phyloP scores from a whole-genome alignment of 1,140 invertebrate genomes.

The Drosophila santomea region DNA sequence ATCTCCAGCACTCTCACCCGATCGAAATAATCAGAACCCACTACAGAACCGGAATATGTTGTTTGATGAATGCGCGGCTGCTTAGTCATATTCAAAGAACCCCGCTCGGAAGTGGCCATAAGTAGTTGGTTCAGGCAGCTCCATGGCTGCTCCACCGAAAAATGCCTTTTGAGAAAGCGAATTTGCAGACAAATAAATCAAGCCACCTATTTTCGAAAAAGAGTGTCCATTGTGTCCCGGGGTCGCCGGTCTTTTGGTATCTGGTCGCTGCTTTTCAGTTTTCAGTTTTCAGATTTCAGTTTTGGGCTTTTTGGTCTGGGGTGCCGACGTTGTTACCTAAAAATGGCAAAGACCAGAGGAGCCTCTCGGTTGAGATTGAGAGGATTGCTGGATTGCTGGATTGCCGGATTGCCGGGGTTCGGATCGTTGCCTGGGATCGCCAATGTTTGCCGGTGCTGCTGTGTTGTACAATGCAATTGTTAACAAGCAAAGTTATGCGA shows the following conservation, averaged over 20 bases:
- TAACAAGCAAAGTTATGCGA: constrained; percentile 83
- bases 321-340: constrained; percentile 74
- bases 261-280: constrained; percentile 17
- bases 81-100: constrained; percentile 49
- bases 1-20: not conserved
- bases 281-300: constrained; percentile 9
- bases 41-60: constrained; percentile 15
- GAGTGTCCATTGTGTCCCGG: constrained; percentile 78
- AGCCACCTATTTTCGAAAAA: constrained; percentile 77
- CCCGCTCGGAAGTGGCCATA: constrained; percentile 40
- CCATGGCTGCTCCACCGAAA: constrained; percentile 22
- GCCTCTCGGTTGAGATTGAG: constrained; percentile 64
- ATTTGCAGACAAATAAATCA: constrained; percentile 84
- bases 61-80: constrained; percentile 49
- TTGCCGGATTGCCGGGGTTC: constrained; percentile 53
- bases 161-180: constrained; percentile 82
- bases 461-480: constrained; percentile 80
- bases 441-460: constrained; percentile 28
- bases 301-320: constrained; percentile 46
- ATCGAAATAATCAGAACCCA: constrained; percentile 26
- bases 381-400: constrained; percentile 56
- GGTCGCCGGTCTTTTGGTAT: constrained; percentile 35
- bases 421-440: constrained; percentile 13
- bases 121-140: constrained; percentile 39
- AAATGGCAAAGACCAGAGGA: constrained; percentile 71